Percentiles rank a stretch among this genome's conserved stretches.
Evolutionary conservation across 2,113 vertebrate genomes (phyloP).

Genomic region (Nycticebus coucang): DNA sequence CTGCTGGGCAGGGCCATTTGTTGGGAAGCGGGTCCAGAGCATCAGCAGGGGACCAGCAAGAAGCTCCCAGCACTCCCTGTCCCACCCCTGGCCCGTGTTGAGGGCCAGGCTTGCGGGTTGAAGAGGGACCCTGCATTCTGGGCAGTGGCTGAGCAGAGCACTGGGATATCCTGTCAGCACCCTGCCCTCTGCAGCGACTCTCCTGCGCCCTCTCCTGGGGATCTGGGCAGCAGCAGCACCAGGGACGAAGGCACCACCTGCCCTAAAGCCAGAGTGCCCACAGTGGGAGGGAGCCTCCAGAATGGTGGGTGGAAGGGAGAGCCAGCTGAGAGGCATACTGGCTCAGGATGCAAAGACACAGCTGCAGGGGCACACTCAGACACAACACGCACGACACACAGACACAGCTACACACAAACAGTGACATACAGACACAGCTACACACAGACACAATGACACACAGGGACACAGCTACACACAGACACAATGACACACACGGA

Average conservation of each 20-base stretch:
- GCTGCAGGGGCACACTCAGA: too few species aligned
- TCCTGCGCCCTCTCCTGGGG: conserved; percentile 42
- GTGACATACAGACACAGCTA: neutral
- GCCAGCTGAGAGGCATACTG: too few species aligned
- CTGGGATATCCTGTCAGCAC: neutral
- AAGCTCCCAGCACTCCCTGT: neutral
- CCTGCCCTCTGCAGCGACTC: neutral
- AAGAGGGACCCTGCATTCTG: neutral
- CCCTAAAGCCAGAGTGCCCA: neutral
- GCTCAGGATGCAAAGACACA: too few species aligned
- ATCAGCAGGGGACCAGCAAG: neutral
- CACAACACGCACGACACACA: too few species aligned
- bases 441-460: neutral
- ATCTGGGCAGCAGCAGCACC: neutral
- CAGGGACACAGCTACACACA: neutral
- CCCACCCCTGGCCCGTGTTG: too few species aligned
- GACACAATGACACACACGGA: neutral
- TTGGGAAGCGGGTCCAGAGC: neutral
- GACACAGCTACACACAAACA: neutral
- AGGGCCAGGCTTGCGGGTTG: neutral
- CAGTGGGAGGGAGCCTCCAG: too few species aligned
- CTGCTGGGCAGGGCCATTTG: neutral
- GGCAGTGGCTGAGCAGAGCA: neutral
- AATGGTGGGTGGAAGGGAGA: neutral
- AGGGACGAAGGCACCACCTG: neutral